A percentile compares a stretch with the other conserved stretches of the same genome.
Evolutionary conservation across 35 echinoderm and acorn worm genomes (phyloP).

Genomic region (Hemicentrotus pulcherrimus): DNA sequence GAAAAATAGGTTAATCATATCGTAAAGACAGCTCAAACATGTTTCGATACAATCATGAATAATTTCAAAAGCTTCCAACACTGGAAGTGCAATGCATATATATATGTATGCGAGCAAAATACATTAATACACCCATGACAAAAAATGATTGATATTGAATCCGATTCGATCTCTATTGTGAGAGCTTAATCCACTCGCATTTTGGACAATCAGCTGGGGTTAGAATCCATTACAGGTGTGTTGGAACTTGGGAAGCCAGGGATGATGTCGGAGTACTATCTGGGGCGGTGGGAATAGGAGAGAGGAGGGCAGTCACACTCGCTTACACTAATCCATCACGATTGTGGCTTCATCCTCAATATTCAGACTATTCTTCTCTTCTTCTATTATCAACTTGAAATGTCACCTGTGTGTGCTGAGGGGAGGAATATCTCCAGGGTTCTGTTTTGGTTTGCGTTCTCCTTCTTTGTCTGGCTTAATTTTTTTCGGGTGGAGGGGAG

Average conservation of each 20-base stretch:
- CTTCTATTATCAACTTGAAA: not conserved
- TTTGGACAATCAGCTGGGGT: not conserved
- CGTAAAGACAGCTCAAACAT: too few relatives aligned
- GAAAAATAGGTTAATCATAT: too few relatives aligned
- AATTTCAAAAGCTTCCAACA: too few relatives aligned
- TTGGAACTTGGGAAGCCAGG: not conserved
- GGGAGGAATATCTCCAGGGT: not conserved
- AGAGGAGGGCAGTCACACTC: not conserved
- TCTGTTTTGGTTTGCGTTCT: not conserved
- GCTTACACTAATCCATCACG: not conserved
- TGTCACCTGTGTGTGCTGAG: not conserved
- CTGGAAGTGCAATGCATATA: too few relatives aligned
- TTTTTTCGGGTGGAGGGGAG: not conserved
- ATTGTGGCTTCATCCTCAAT: not conserved
- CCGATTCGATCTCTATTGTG: not conserved
- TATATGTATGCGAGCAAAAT: too few relatives aligned
- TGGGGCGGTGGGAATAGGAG: not conserved
- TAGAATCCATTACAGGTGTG: not conserved
- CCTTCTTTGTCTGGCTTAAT: not conserved
- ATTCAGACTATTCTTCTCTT: not conserved
- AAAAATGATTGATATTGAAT: too few relatives aligned
- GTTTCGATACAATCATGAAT: too few relatives aligned
- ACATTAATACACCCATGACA: too few relatives aligned
- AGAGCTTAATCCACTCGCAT: not conserved
- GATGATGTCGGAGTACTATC: not conserved